Conservation (phyloP, 2,888 invertebrate genomes). For the Papilio gigon region DNA sequence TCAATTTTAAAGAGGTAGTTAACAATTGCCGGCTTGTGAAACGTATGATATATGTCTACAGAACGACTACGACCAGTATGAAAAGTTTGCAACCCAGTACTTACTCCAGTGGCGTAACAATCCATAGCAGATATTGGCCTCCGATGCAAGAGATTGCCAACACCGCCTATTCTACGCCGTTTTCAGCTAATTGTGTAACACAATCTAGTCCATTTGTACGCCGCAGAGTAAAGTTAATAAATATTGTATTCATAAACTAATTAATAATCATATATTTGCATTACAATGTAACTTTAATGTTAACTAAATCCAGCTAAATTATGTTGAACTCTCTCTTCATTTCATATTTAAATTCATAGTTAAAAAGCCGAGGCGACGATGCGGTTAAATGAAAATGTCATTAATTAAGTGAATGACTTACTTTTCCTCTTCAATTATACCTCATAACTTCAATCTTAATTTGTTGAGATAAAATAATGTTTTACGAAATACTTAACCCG, state of each 20-base stretch:
- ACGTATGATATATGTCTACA: too few species aligned
- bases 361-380: conserved; percentile 7
- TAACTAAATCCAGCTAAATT: not conserved
- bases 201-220: too few species aligned
- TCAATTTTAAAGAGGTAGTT: too few species aligned
- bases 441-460: conserved; percentile 1
- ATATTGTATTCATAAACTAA: not conserved
- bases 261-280: not conserved
- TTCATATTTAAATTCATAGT: not conserved
- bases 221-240: too few species aligned
- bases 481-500: not conserved
- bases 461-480: not conserved
- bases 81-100: too few species aligned
- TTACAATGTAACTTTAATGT: not conserved
- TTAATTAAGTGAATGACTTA: not conserved
- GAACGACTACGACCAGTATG: too few species aligned
- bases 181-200: too few species aligned
- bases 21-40: too few species aligned
- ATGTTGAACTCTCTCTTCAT: not conserved
- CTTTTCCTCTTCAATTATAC: not conserved
- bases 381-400: conserved; percentile 3
- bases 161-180: too few species aligned
- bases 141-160: too few species aligned
- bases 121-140: too few species aligned
- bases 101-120: too few species aligned